Base-by-base conservation (phyloP, 2,113 vertebrate genomes). In the Heterochromis multidens region DNA sequence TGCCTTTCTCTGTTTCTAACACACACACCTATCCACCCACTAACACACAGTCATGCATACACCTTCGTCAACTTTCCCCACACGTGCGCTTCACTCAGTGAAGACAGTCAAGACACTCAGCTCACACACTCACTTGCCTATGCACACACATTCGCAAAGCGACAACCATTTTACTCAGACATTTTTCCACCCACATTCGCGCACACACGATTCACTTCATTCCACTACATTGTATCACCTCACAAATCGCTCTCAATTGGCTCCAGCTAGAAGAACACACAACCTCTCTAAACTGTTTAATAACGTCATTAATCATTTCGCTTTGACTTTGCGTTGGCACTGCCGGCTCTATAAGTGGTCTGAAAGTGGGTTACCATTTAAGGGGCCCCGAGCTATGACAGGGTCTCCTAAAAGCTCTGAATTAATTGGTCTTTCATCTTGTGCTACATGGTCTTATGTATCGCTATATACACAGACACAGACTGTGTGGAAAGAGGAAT, bases 231-330 rank as follows among this genome's bases (percentile, higher is more conserved):
- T 87, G 86, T 90, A 89, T 91, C 90, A 92, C 91, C 86, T 91
- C 90, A 87, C 82, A 88, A 84, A 93, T 91, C 90, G 83, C 80
- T 84, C 79, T 81, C 82, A 78, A 83, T 88, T 91, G 88, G 85
- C 88, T 87, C 2, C 84, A 81, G 86, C 91, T 59, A 86, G 43
- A 81, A 43, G 85, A 90, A 87, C 88, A 83, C 87, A 89, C 84
- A 82, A 40, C 85, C 88, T 82, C 88, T 88, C 82, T 83, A 72
- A 91, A 87, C 83, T 81, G 25, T 89, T 90, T 93, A 92, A 93
- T 89, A 92, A 92, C 52, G 13, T 21, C 91, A 88, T 94, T 89
- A 90, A 91, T 94, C 93, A 92, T 87, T n/a, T 23, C 1, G 14
- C 80, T 88, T 33, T 84, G 88, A 90, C 91, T 89, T 8, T 9